These are phyloP conservation scores for Gnathonemus echidnorhynchus DNA, from an alignment of 2,113 vertebrate species.

Conservation along the genomic window DNA sequence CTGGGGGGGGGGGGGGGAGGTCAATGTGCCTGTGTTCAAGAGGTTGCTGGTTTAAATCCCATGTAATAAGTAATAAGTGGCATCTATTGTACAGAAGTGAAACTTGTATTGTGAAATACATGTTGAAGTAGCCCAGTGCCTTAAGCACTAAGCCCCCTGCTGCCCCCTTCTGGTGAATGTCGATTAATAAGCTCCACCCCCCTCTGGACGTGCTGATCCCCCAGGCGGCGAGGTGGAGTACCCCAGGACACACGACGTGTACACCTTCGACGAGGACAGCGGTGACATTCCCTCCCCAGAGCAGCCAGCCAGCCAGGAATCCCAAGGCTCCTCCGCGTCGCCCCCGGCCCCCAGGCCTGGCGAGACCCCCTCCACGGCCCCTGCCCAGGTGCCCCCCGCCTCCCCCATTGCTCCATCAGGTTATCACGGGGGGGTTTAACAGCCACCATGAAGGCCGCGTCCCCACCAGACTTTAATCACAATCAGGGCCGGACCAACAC, in stretches of 20 bases:
- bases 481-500: neutral
- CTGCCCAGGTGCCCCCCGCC: conserved; percentile 52
- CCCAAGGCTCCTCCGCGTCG: conserved; percentile 66
- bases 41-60: neutral
- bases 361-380: conserved; percentile 54
- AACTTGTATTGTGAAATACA: neutral
- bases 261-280: conserved; percentile 76
- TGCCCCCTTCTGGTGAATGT: neutral
- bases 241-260: conserved; percentile 63
- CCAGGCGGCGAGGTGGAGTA: conserved; percentile 64
- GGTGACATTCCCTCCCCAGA: conserved; percentile 73
- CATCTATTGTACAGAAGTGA: neutral
- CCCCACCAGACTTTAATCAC: neutral
- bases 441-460: neutral
- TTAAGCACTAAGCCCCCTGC: neutral
- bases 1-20: neutral
- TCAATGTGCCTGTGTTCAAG: neutral
- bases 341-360: conserved; percentile 62
- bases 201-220: conserved; percentile 17
- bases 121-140: neutral
- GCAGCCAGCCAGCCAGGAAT: conserved; percentile 74
- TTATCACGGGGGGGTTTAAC: too few relatives aligned
- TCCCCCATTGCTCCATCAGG: neutral
- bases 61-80: neutral
- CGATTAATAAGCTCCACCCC: neutral